A percentile compares a stretch with the other conserved stretches of the same genome.
Evolutionary conservation across 1,140 invertebrate genomes (phyloP).

Genomic region (Drosophila melanogaster): Release_6_plus_ISO1_MT NT_033779.5:11303501-11304000

Average conservation of each 20-base stretch:
- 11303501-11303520: constrained; percentile 75
- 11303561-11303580: constrained; percentile 67
- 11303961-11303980: constrained; percentile 8
- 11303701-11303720: constrained; percentile 69
- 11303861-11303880: not conserved
- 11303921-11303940: not conserved
- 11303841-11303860: not conserved
- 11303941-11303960: not conserved
- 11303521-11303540: constrained; percentile 70
- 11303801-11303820: not conserved
- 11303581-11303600: constrained; percentile 83
- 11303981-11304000: constrained; percentile 29
- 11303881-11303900: too few species aligned
- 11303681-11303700: constrained; percentile 12
- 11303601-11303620: constrained; percentile 83
- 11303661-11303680: constrained; percentile 50
- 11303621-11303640: constrained; percentile 67
- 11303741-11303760: not conserved
- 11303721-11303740: constrained; percentile 29
- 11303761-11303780: not conserved
- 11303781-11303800: not conserved
- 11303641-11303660: constrained; percentile 60
- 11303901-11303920: too few species aligned
- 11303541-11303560: constrained; percentile 74
- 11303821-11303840: not conserved